Evolutionary conservation across 2,888 invertebrate genomes (phyloP).

Genomic region (Disparrhopalites patrizii): DNA sequence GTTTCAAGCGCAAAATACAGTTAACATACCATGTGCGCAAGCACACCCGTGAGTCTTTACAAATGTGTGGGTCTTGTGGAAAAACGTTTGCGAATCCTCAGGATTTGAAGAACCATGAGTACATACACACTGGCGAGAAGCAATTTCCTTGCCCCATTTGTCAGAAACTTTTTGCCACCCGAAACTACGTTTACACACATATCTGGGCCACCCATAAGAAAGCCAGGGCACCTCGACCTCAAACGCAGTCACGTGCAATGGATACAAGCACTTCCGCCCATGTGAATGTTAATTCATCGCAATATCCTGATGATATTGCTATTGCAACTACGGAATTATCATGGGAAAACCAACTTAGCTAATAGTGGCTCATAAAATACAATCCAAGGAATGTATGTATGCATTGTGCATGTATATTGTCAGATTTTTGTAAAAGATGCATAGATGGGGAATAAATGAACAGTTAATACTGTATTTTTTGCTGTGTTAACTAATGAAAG

Average conservation of each 20-base stretch:
- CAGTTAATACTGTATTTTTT: too few species aligned
- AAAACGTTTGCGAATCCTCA: slow-evolving; percentile 10
- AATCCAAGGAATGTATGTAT: too few species aligned
- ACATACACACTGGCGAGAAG: not conserved
- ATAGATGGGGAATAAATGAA: too few species aligned
- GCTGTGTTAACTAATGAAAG: too few species aligned
- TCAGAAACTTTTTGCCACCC: not conserved
- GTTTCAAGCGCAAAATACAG: slow-evolving; percentile 13
- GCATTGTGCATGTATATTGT: too few species aligned
- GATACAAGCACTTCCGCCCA: too few species aligned
- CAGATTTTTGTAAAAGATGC: too few species aligned
- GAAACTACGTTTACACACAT: not conserved
- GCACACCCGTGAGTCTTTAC: not conserved
- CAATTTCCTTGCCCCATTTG: not conserved
- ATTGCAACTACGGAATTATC: too few species aligned
- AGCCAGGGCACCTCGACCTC: not conserved
- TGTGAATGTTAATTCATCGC: not conserved
- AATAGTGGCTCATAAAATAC: too few species aligned
- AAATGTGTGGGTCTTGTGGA: slow-evolving; percentile 17
- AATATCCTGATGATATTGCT: not conserved
- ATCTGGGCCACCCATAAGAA: slow-evolving; percentile 2
- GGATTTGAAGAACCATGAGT: not conserved
- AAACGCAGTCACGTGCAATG: too few species aligned
- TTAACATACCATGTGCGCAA: slow-evolving; percentile 4
- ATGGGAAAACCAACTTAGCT: too few species aligned